Evolutionary conservation across 1,140 invertebrate genomes (phyloP), one percentile per base, ranked within the genome.

Genomic region (Wasmannia auropunctata): DNA sequence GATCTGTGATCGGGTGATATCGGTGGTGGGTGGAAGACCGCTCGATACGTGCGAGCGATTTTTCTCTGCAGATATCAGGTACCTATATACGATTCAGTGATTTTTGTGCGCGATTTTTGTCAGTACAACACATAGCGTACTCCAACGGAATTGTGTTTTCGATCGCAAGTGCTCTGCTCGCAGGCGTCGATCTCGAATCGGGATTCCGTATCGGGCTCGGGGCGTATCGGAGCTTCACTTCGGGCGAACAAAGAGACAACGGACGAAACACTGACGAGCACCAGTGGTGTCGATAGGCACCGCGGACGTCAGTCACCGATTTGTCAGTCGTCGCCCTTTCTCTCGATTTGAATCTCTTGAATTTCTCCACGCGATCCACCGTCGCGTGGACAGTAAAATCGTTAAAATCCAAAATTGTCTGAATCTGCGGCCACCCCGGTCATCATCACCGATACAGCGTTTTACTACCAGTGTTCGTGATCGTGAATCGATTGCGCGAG

Each of bases 191-290:
- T 67, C 31, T 69, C 2, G 56, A 60, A 2, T 22, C 25, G 63
- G n/a, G 46, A n/a, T 54, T 43, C 25, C n/a, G 37, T 16, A n/a
- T n/a, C n/a, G n/a, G n/a, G n/a, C 19, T n/a, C n/a, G n/a, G n/a
- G n/a, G 22, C 19, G n/a, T 40, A 65, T 65, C 62, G 31, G 16
- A n/a, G 34, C 37, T 43, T 19, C 19, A 65, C 22, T 40, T 49
- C 67, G 65, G 25, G 37, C 49, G 67, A 83, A 83, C 79, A 83
- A 74, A 83, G 79, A 49, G 79, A 49, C 67, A 11, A 16, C 10
- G 37, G 3, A 62, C 31, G 76, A 40, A 34, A 37, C n/a, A n/a
- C 31, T 34, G 79, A 81, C 72, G 72, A 70, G n/a, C n/a, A n/a
- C n/a, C 31, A 43, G 46, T n/a, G 1, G 19, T 14, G 22, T n/a